Percentiles rank a stretch among this genome's conserved stretches.
These are phyloP conservation scores for Festucalex cinctus DNA, from an alignment of 2,113 vertebrate genomes.

Conservation along the genomic window DNA sequence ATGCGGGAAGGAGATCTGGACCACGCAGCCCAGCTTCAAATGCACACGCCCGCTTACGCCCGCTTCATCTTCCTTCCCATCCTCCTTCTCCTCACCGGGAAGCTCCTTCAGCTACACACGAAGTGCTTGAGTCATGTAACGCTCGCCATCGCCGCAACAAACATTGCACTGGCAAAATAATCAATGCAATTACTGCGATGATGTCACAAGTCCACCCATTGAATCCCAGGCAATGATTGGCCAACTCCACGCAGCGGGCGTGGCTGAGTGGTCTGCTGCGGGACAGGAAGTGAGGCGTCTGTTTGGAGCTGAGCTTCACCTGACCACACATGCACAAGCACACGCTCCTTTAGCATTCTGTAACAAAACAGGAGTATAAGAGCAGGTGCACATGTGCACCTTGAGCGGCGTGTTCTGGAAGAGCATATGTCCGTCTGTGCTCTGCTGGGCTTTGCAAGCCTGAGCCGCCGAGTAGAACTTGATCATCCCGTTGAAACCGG, in stretches of 20 bases:
- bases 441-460: constrained; percentile 68
- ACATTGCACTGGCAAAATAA: neutral
- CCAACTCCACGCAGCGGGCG: constrained; percentile 51
- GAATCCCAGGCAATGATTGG: constrained; percentile 63
- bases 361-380: neutral
- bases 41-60: constrained; percentile 6
- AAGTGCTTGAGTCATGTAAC: neutral
- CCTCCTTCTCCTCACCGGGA: neutral
- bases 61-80: neutral
- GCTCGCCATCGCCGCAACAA: neutral
- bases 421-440: constrained; percentile 60
- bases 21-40: constrained; percentile 49
- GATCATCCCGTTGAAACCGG: constrained; percentile 73
- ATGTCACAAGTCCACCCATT: constrained; percentile 61
- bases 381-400: constrained; percentile 50
- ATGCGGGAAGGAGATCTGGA: constrained; percentile 52
- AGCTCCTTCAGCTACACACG: constrained; percentile 50
- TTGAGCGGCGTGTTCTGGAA: constrained; percentile 75
- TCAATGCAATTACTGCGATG: constrained; percentile 47
- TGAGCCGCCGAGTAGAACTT: constrained; percentile 77
- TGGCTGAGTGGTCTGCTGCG: constrained; percentile 48
- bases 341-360: neutral
- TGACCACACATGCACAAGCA: constrained; percentile 25
- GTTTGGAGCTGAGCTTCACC: constrained; percentile 66
- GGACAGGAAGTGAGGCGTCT: constrained; percentile 39